A percentile compares a stretch with the other conserved stretches of the same genome.
phyloP scores from a whole-genome alignment of 2,797 vertebrate genomes.

The Brachymystax lenok region DNA sequence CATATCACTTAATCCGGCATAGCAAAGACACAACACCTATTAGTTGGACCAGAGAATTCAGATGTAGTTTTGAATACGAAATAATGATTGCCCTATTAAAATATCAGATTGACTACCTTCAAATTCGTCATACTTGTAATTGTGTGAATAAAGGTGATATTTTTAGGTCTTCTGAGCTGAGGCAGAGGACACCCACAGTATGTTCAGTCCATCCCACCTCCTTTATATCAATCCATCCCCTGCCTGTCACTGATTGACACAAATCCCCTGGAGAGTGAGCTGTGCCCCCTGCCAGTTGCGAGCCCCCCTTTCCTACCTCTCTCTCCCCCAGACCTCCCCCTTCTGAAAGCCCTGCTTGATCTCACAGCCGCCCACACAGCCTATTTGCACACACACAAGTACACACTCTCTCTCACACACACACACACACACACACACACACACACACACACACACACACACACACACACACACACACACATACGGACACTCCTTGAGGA shows the following conservation, averaged over 20 bases:
- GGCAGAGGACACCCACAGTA: background rate
- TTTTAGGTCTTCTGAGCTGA: background rate
- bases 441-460: slow-evolving; percentile 1
- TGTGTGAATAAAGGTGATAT: too few relatives aligned
- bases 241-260: background rate
- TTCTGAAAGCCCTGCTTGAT: slow-evolving; percentile 11
- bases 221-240: background rate
- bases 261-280: background rate
- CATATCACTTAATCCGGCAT: too few relatives aligned
- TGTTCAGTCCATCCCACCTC: background rate
- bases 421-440: too few relatives aligned
- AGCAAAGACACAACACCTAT: too few relatives aligned
- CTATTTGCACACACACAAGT: slow-evolving; percentile 3
- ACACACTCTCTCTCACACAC: too few relatives aligned
- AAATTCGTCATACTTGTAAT: too few relatives aligned
- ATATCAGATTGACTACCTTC: too few relatives aligned
- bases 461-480: too few relatives aligned
- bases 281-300: background rate
- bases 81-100: too few relatives aligned
- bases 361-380: slow-evolving; percentile 18
- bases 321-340: background rate
- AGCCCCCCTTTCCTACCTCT: background rate
- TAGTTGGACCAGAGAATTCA: too few relatives aligned
- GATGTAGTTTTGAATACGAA: too few relatives aligned
- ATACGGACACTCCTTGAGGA: slow-evolving; percentile 27